Conservation (phyloP, 2,888 invertebrate genomes). For the Amphipoea lucens region DNA sequence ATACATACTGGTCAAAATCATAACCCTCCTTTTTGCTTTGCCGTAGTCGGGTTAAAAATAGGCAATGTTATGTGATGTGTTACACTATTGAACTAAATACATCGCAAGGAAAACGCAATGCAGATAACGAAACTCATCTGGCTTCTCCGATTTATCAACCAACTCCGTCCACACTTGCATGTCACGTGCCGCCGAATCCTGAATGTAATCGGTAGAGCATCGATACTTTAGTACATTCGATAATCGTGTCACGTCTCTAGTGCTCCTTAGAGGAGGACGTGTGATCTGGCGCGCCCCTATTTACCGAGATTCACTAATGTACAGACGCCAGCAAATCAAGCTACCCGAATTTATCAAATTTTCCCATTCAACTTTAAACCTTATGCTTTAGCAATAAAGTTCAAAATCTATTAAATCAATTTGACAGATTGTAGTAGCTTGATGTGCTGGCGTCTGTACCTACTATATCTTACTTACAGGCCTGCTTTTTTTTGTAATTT, state of each 20-base stretch:
- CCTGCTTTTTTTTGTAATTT: too few species aligned
- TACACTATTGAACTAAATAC: neutral
- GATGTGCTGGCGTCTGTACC: too few species aligned
- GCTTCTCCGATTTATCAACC: constrained; percentile 8
- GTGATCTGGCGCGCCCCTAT: constrained; percentile 41
- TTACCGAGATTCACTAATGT: constrained; percentile 54
- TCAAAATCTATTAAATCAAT: too few species aligned
- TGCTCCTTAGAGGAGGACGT: constrained; percentile 58
- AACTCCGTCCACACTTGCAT: constrained; percentile 31
- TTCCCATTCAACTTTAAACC: too few species aligned
- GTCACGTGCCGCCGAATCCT: constrained; percentile 35
- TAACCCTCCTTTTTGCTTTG: too few species aligned
- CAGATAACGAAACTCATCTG: constrained; percentile 34
- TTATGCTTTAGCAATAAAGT: too few species aligned
- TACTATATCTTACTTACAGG: too few species aligned
- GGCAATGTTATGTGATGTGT: too few species aligned
- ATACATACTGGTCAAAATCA: too few species aligned
- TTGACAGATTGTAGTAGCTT: too few species aligned
- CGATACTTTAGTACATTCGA: constrained; percentile 35
- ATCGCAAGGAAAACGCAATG: constrained; percentile 25
- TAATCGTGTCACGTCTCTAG: constrained; percentile 57
- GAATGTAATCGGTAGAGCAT: constrained; percentile 53
- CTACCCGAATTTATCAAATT: too few species aligned
- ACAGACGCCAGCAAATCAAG: neutral
- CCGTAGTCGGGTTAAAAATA: too few species aligned